A percentile compares a stretch with the other conserved stretches of the same genome.
Conservation (phyloP, 2,113 vertebrate genomes). For the Pachypanchax playfairii region DNA sequence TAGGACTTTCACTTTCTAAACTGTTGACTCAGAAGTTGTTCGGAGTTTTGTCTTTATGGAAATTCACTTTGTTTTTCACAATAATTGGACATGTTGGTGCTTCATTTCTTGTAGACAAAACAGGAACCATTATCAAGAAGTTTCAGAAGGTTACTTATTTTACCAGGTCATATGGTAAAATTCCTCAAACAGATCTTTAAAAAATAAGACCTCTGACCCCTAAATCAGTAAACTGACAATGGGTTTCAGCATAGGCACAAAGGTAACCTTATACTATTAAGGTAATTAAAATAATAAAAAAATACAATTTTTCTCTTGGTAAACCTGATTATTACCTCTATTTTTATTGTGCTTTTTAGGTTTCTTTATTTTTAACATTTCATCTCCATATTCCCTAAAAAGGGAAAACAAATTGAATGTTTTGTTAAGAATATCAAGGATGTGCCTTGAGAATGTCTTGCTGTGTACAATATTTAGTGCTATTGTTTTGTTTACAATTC, state of each 20-base stretch:
- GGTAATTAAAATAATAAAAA: conserved; percentile 21
- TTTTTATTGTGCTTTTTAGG: conserved; percentile 49
- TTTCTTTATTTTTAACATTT: conserved; percentile 32
- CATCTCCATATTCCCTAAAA: conserved; percentile 31
- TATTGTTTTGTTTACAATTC: conserved; percentile 73
- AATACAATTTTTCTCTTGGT: conserved; percentile 1
- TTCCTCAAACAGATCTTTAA: conserved; percentile 20
- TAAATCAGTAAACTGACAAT: not conserved
- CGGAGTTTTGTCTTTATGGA: not conserved
- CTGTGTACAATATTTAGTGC: conserved; percentile 61
- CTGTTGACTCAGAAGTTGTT: conserved; percentile 3
- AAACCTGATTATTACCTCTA: conserved; percentile 37
- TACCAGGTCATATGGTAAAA: conserved; percentile 3
- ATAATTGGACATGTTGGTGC: conserved; percentile 17
- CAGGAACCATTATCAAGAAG: not conserved
- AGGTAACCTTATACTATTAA: too few relatives aligned
- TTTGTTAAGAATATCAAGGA: conserved; percentile 67
- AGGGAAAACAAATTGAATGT: conserved; percentile 47
- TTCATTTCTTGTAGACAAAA: conserved; percentile 22
- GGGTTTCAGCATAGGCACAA: conserved; percentile 11
- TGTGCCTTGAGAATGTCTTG: conserved; percentile 75
- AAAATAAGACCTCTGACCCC: conserved; percentile 1
- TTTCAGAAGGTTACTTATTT: conserved; percentile 15
- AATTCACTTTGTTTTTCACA: conserved; percentile 14
- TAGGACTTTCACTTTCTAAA: conserved; percentile 11